Evolutionary conservation across 2,888 invertebrate species (phyloP).

Genomic region (Oxystoma pomonae): DNA sequence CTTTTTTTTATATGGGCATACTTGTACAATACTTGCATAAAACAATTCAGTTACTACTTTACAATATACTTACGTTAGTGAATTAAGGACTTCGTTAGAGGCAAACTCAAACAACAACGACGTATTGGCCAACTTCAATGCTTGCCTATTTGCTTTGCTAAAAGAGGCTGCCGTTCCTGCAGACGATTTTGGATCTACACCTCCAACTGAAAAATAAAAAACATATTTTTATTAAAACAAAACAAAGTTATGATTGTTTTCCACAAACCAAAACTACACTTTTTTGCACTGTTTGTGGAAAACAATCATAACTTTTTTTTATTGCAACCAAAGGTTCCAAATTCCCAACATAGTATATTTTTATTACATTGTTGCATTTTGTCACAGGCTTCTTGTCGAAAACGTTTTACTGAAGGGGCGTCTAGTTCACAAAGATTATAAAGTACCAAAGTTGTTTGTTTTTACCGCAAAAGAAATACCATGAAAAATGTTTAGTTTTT

Average conservation of each 20-base stretch:
- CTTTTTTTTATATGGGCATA: too few species aligned
- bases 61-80: conserved; percentile 45
- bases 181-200: conserved; percentile 81
- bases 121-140: conserved; percentile 77
- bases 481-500: not conserved
- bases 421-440: not conserved
- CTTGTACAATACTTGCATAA: not conserved
- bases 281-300: too few species aligned
- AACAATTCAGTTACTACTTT: not conserved
- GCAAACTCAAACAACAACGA: conserved; percentile 83
- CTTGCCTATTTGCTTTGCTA: conserved; percentile 83
- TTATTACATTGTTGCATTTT: conserved; percentile 2
- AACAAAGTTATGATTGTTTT: too few species aligned
- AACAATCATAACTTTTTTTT: too few species aligned
- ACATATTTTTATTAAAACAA: too few species aligned
- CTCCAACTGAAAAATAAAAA: conserved; percentile 59
- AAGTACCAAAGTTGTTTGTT: not conserved
- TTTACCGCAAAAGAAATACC: too few species aligned
- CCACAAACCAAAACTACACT: too few species aligned
- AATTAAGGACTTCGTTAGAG: conserved; percentile 79
- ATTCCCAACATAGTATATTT: too few species aligned
- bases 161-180: conserved; percentile 86
- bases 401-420: too few species aligned
- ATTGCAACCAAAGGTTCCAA: too few species aligned
- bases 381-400: too few species aligned